Evolutionary conservation across 2,113 vertebrate species (phyloP).

Genomic region (Peromyscus leucopus): DNA sequence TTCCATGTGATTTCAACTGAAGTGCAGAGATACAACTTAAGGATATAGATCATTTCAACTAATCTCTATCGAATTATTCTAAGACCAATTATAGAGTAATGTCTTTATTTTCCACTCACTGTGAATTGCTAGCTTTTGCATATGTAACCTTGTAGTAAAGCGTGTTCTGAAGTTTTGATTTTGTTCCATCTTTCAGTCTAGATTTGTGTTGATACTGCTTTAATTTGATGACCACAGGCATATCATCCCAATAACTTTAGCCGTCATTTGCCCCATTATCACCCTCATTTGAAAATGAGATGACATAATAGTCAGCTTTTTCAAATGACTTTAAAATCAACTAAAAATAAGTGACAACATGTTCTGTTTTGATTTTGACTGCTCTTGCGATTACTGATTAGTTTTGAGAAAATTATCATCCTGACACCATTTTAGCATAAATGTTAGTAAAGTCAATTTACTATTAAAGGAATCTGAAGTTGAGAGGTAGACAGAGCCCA

Average conservation of each 20-base stretch:
- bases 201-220: neutral
- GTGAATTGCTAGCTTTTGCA: neutral
- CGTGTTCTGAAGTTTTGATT: neutral
- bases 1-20: neutral
- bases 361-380: conserved; percentile 2
- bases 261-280: neutral
- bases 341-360: neutral
- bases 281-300: neutral
- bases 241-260: conserved; percentile 2
- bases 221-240: conserved; percentile 9
- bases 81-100: neutral
- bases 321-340: conserved; percentile 13
- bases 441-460: neutral
- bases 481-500: neutral
- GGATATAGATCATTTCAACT: neutral
- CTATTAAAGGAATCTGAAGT: neutral
- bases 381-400: neutral
- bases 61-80: neutral
- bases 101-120: neutral
- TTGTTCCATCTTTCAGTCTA: neutral
- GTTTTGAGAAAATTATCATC: neutral
- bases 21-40: neutral
- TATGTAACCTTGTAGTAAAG: neutral
- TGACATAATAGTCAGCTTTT: neutral
- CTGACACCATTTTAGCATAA: neutral